Evolutionary conservation across 2,113 vertebrate genomes (phyloP).

Genomic region (Vulpes vulpes): DNA sequence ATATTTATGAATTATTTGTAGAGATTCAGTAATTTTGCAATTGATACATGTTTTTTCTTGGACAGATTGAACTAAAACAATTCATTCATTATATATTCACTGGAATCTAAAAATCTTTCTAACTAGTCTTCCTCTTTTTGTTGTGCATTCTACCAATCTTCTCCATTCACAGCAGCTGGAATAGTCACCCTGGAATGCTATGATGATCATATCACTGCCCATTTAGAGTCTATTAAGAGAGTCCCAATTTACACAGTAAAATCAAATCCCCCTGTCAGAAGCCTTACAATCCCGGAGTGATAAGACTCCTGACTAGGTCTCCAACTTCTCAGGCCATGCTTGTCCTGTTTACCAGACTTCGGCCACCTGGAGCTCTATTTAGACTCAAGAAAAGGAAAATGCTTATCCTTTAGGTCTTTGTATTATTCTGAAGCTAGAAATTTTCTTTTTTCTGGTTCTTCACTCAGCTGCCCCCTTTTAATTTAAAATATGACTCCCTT

Average conservation of each 20-base stretch:
- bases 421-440: neutral
- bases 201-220: neutral
- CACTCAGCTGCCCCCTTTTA: neutral
- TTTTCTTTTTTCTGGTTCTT: neutral
- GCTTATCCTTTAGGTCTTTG: neutral
- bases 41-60: neutral
- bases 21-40: neutral
- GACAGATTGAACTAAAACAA: neutral
- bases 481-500: neutral
- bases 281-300: neutral
- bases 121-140: neutral
- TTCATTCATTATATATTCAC: neutral
- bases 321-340: neutral
- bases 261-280: neutral
- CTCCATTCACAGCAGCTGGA: neutral
- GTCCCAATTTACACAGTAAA: neutral
- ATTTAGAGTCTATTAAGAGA: neutral
- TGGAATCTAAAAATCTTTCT: neutral
- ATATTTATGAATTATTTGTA: conserved; percentile 37
- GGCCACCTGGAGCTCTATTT: neutral
- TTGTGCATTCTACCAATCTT: neutral
- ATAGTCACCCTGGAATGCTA: neutral
- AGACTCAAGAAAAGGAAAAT: neutral
- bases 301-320: neutral
- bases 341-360: neutral